Evolutionary conservation across 2,888 invertebrate genomes (phyloP), one percentile per base, ranked within the genome.

Genomic region (Acronicta leporina): DNA sequence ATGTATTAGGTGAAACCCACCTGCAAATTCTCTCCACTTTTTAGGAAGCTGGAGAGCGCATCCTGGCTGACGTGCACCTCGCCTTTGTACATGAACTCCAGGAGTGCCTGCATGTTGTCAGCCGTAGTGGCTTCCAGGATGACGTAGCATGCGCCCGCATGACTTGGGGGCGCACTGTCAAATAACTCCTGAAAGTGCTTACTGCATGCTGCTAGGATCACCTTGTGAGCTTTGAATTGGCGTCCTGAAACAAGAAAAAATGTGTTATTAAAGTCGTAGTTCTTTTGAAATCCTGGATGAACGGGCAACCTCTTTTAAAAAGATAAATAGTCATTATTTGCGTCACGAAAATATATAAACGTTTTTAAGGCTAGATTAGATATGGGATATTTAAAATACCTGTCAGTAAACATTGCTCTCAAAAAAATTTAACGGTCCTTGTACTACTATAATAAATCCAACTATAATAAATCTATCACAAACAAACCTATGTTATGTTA

Each of bases 41-140:
- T 98, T 73, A 98, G 96, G 89, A 98, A 98, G 92, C 98, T 97
- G 86, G 97, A 97, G 79, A 98, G 96, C 75, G 97, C 97, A 91
- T 98, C 98, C 94, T 98, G 98, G 81, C 98, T 98, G 84, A 98
- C 98, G 90, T 98, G 98, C 80, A 98, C 98, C 92, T 98, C 98
- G 63, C 98, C 98, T 90, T 98, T 98, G 95, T 98, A 98, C 98
- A 98, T 98, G 92, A 98, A 98, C 92, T 98, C 98, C 75, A 98
- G 95, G 75, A 98, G 95, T 46, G 98, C 98, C 74, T 97, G 97
- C 97, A 98, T 98, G 91, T 98, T 98, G 87, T 97, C 96, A 63
- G 98, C 97, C 77, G 97, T 96, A 79, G 98, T 98, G 74, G 98
- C 98, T 91, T 98, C 98, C 89, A 98, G 95, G 87, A 98, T 98